Base-by-base conservation (phyloP, 2,797 vertebrate species). In the Pangasius macronema region DNA sequence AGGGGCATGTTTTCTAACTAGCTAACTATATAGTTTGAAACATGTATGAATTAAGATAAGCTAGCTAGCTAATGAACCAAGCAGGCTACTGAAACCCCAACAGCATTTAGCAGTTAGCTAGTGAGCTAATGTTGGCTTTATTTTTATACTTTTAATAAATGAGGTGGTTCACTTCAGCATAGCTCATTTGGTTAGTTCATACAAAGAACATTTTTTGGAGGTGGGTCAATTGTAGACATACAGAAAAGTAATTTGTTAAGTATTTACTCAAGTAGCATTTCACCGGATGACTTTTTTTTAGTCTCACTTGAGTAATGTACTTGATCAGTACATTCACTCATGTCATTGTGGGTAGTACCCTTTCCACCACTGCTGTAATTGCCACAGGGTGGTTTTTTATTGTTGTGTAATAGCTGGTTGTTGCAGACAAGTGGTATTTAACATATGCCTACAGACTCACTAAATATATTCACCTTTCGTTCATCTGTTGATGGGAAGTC, bases 381-480 rank as follows among this genome's bases (percentile, higher is more conserved):
- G 81, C 76, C 81, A 82, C 73, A 80, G 63, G 30, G 57, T 53
- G 2, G 0, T 18, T 83, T 87, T 86, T 86, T 77, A 55, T 53
- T 18, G 70, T 70, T 46, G n/a, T 8, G 76, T 85, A 91, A 87
- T 82, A 89, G 85, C 79, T 61, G 75, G 63, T 87, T 83, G 65
- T 88, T 84, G 83, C 84, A 86, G 76, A 85, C 73, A 42, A 84
- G 65, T 68, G 33, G 49, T 36, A 46, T 87, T 77, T 53, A 77
- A 53, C 49, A 33, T 33, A 53, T 53, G 49, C 75, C 75, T 77
- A 18, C 49, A 77, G 16, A 77, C 75, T 80, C 76, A 82, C 76
- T 83, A 77, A 11, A 39, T 24, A 76, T 85, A 80, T n/a, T 79
- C 73, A 46, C 87, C 63, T 49, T 59, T 76, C 18, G 18, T 68